Evolutionary conservation across 2,888 invertebrate genomes (phyloP), one percentile per base, ranked within the genome.

Genomic region (Nemurella pictetii): DNA sequence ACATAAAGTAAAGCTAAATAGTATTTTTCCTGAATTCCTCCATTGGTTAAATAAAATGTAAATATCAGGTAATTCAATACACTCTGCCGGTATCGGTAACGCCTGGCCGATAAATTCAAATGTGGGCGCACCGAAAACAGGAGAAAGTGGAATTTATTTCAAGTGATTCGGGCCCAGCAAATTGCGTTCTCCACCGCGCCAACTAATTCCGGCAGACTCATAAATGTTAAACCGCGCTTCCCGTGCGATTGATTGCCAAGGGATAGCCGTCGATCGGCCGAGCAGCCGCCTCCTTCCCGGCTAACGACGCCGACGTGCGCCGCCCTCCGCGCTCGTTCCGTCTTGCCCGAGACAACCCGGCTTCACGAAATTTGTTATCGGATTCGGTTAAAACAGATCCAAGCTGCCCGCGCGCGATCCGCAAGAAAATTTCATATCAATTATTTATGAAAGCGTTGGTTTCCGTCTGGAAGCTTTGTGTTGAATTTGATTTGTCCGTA

Each of bases 401-500:
- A 5, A 15, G 20, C 12, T 15, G 26, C 26, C 25, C 30, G 28
- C 28, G 26, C 26, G 27, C 30, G 28, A 29, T 30, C 78, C n/a
- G 15, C 28, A 30, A 30, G 78, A 29, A 55, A 55, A 78, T 78
- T 78, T 30, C 29, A 78, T 78, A 78, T 78, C 78, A 78, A 78
- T 78, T 78, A 78, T 78, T 78, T 78, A 78, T 78, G 78, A 78
- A 78, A 78, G 78, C 78, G 75, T 75, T 26, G 75, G 28, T 78
- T 78, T 78, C n/a, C 9, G 26, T 78, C 78, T 29, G 26, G 26
- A 15, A 30, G 78, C 30, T 78, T 30, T 78, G 78, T 78, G 78
- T 78, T 78, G 78, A 78, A 78, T 78, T 78, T 78, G 78, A 78
- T 78, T 78, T 78, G 78, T 78, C 30, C 29, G 78, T 78, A 77